Evolutionary conservation across 2,113 vertebrate species (phyloP), one percentile per base, ranked within the genome.

Genomic region (Verasper variegatus): DNA sequence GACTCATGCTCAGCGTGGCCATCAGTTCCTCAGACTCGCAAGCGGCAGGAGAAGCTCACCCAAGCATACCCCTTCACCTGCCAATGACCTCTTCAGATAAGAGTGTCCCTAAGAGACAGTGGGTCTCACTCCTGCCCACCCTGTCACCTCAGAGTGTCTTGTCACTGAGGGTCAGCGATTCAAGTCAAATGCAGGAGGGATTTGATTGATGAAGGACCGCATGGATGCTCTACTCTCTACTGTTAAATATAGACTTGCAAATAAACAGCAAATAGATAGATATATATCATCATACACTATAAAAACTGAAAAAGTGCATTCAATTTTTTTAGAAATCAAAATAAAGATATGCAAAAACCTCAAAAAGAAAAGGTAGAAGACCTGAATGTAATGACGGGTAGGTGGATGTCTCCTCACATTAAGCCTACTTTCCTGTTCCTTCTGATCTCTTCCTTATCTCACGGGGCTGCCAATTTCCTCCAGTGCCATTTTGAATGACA

Each of bases 51-150:
- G 68, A 74, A 65, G 65, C 47, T 85, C 77, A 81, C 74, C 75
- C 71, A 75, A 82, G 67, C 59, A 69, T 82, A 66, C 51, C 75
- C 78, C 49, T 71, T 71, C 82, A 78, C 83, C 80, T 75, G 81
- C 56, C 61, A 83, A 15, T 62, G 72, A 89, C 81, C 88, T 77
- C 35, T 52, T 61, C 66, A 73, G 71, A 81, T 85, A 65, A 73
- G 35, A 69, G 57, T 54, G 37, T 11, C 40, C 61, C 27, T 17
- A 42, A 55, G 49, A 76, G 65, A 49, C 58, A 80, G 71, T 55
- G 56, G 58, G 52, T 73, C 68, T 65, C 76, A 65, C 56, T 63
- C 54, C 61, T 26, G n/a, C 26, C 26, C 49, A 57, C 55, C 49
- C 18, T 66, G 59, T 68, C 75, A 71, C 62, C 52, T 49, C 35